Evolutionary conservation across 1,140 invertebrate genomes (phyloP).

Genomic region (Penaeus indicus): DNA sequence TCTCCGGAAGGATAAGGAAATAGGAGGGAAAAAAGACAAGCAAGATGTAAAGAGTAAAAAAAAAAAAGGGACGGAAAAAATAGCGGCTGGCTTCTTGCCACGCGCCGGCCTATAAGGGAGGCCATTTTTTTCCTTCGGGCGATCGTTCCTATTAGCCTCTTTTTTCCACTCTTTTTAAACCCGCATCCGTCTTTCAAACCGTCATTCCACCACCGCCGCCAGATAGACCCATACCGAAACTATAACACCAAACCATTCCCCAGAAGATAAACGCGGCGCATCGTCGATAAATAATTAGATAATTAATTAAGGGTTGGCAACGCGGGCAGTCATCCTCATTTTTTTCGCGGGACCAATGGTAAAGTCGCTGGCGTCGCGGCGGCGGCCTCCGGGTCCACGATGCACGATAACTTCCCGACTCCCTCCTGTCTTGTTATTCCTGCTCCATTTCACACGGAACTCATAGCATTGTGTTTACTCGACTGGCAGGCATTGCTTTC

Average conservation of each 20-base stretch:
- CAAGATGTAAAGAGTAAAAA: neutral
- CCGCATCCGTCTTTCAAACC: conserved; percentile 7
- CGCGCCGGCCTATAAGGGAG: conserved; percentile 59
- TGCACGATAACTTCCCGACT: conserved; percentile 41
- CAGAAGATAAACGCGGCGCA: neutral
- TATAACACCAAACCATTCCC: too few relatives aligned
- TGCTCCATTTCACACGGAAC: conserved; percentile 33
- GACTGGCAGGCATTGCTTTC: conserved; percentile 34
- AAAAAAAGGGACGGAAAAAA: conserved; percentile 35
- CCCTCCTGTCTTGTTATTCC: neutral
- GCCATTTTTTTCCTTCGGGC: conserved; percentile 55
- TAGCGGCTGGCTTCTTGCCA: conserved; percentile 46
- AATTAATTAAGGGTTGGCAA: conserved; percentile 53
- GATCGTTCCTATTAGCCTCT: conserved; percentile 37
- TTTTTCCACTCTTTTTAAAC: neutral
- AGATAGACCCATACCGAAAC: neutral
- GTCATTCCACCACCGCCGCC: neutral
- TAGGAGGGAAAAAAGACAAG: neutral
- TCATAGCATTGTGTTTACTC: conserved; percentile 40
- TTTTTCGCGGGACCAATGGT: conserved; percentile 57
- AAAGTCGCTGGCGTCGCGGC: conserved; percentile 32
- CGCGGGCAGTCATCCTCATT: conserved; percentile 49
- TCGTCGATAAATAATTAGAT: conserved; percentile 46
- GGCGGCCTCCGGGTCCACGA: conserved; percentile 41
- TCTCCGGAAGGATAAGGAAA: neutral